Evolutionary conservation across 2,797 vertebrate genomes (phyloP).

Genomic region (Falco columbarius): DNA sequence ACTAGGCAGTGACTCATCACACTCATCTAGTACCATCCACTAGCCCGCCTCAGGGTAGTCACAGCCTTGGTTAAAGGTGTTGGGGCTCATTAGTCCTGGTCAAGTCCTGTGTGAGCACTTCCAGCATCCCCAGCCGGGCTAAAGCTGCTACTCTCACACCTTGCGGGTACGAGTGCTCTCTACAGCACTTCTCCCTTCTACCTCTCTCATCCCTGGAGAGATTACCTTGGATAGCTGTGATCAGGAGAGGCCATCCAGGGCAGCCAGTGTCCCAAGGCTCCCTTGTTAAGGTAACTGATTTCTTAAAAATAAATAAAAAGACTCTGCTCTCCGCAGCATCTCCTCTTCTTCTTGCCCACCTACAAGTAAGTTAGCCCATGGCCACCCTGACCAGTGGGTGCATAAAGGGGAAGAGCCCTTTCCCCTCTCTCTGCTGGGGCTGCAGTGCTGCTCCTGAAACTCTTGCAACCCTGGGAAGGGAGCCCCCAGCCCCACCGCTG

Average conservation of each 20-base stretch:
- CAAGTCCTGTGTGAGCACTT: background rate
- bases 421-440: background rate
- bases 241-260: background rate
- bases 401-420: background rate
- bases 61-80: background rate
- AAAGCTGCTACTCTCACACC: background rate
- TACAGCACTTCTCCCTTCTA: background rate
- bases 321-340: no score
- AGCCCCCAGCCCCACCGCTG: background rate
- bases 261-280: background rate
- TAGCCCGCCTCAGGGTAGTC: background rate
- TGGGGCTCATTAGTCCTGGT: background rate
- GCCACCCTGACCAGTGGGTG: background rate
- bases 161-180: background rate
- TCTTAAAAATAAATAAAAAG: background rate
- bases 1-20: background rate
- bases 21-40: background rate
- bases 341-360: background rate
- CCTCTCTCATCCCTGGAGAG: background rate
- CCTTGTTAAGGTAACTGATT: background rate
- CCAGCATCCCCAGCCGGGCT: background rate
- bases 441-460: background rate
- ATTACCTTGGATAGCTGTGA: background rate
- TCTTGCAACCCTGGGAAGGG: accelerated
- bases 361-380: background rate